Base-by-base conservation (phyloP, 2,888 invertebrate species). In the Lepidochrysops patricia region DNA sequence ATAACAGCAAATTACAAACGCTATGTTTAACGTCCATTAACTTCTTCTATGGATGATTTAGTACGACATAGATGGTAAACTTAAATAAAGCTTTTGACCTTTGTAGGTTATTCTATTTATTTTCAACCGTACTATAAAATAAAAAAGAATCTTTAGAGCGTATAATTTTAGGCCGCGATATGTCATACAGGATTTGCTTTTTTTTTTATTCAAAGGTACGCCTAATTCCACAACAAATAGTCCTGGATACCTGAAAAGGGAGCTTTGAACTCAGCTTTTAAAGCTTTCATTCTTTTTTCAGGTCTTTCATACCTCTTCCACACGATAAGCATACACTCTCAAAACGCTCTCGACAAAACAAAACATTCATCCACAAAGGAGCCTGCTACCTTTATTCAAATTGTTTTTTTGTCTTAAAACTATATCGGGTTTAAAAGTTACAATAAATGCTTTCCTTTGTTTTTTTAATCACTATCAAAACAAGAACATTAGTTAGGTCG, bases 301-400 rank as follows among this genome's bases (percentile, higher is more conserved):
- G 19, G 19, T 19, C 32, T 54, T 32, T 32, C 15, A 19, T 12
- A 54, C 19, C 32, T 54, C 32, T 7, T 32, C 29, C 54, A 15
- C 54, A 54, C 29, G 7, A 25, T 23, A 25, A 23, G 19, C 19
- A 12, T 13, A 19, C 32, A 32, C 54, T 54, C 15, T 54, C 54
- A 54, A 54, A 54, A 54, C 29, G 54, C 54, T 54, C 19, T 54
- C 32, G 19, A 32, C 19, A 12, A 54, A 54, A 29, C 54, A 54
- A 54, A 54, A 54, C 54, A 54, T 32, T 15, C 3, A 32, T 12
- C 19, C 19, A 15, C 29, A 54, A 29, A 54, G 29, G 29, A 54
- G 29, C 19, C 15, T 15, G 32, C 13, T 19, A 54, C 27, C 19
- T 54, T 54, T 29, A 29, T 19, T 15, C 12, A 54, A 54, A 49